These are phyloP conservation scores for Mormyrops attenuatus DNA, from an alignment of 2,797 vertebrate genomes.

Conservation along the genomic window DNA sequence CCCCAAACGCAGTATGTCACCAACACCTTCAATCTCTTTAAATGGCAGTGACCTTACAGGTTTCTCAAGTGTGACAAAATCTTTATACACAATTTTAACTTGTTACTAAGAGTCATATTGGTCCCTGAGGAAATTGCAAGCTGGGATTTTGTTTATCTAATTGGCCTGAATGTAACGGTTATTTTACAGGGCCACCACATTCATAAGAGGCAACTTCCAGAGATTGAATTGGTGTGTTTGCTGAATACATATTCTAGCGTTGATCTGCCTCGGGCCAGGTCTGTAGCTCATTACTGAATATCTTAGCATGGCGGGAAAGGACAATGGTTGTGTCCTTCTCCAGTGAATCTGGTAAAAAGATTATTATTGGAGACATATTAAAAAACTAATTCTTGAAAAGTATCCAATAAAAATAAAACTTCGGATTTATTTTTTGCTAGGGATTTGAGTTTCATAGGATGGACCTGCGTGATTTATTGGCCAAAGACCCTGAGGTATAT, in stretches of 20 bases:
- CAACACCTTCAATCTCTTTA: neutral
- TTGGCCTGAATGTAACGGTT: neutral
- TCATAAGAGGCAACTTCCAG: neutral
- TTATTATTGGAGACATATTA: constrained; percentile 22
- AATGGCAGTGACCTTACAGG: neutral
- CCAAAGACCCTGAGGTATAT: neutral
- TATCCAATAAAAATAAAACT: constrained; percentile 14
- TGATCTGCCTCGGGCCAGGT: constrained; percentile 8
- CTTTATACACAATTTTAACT: neutral
- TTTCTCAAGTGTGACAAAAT: neutral
- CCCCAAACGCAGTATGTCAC: neutral
- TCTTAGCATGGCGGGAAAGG: neutral
- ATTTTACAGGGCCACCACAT: constrained; percentile 9
- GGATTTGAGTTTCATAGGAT: constrained; percentile 8
- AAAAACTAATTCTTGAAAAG: constrained; percentile 24
- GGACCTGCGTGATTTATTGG: constrained; percentile 21
- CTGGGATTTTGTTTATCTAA: constrained; percentile 13
- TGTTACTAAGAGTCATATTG: neutral
- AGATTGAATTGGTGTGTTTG: constrained; percentile 10
- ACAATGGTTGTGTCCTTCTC: neutral
- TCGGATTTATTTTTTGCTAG: constrained; percentile 15
- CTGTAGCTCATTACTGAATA: constrained; percentile 15
- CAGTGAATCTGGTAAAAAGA: constrained; percentile 20
- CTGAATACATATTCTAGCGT: neutral
- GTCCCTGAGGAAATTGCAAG: neutral